phyloP scores from a whole-genome alignment of 2,797 vertebrate genomes.

The Chloroceryle inda region DNA sequence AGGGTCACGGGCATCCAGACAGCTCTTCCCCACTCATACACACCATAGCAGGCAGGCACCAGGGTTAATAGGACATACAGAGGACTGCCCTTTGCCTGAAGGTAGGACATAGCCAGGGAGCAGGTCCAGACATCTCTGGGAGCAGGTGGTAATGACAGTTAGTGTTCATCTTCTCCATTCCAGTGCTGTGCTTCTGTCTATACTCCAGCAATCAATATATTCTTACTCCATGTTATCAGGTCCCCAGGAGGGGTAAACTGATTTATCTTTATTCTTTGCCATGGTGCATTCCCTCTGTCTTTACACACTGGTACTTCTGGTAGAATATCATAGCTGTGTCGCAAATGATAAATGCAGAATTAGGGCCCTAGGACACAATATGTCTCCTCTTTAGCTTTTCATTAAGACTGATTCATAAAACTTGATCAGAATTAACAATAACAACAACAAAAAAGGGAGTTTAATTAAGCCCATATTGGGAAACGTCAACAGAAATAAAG shows the following conservation, averaged over 20 bases:
- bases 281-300: not conserved
- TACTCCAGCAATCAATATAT: not conserved
- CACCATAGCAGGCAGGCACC: accelerated
- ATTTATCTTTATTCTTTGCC: not conserved
- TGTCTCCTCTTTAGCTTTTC: not conserved
- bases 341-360: not conserved
- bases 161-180: not conserved
- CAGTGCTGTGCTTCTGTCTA: not conserved
- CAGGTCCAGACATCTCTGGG: not conserved
- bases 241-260: not conserved
- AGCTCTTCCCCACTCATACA: not conserved
- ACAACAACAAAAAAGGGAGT: not conserved
- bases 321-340: not conserved
- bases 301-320: not conserved
- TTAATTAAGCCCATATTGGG: constrained; percentile 44
- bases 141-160: accelerated
- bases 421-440: constrained; percentile 3
- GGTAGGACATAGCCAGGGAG: not conserved
- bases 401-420: constrained; percentile 14
- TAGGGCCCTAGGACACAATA: not conserved
- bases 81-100: not conserved
- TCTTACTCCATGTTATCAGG: not conserved
- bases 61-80: accelerated
- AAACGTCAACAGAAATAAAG: constrained; percentile 20
- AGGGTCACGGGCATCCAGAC: not conserved